Evolutionary conservation across 35 echinoderm and acorn worm genomes (phyloP), one percentile per base, ranked within the genome.

Genomic region (Patiria miniata): DNA sequence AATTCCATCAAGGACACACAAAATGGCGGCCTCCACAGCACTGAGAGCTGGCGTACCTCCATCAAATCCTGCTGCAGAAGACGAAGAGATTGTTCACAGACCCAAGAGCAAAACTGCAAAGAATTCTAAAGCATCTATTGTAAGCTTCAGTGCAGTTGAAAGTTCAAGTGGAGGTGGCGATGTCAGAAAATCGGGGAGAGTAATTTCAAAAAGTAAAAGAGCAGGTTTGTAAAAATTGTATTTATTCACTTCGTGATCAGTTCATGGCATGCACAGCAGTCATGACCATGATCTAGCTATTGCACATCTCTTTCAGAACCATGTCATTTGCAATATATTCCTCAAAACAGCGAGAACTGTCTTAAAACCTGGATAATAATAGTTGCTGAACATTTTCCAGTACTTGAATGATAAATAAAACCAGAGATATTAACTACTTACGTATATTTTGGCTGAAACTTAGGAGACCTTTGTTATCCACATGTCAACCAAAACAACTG

Each of bases 11-110:
- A 47, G 42, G 42, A 47, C 42, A 73, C 29, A 6, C 26, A 73
- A 73, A 34, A 73, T 73, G 65, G 65, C 65, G 65, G 65, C 65
- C 34, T 14, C 65, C 65, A 73, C 65, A 28, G n/a, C 65, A 30
- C n/a, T 73, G 65, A 30, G 65, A 73, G 65, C 65, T 12, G 65
- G 65, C 23, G 34, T 73, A 73, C 65, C 65, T 30, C 29, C 65
- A 73, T 34, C 65, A 73, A 73, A 73, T 23, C 29, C 65, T 73
- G 21, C 65, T 73, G 19, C 26, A 30, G 29, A 73, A 2, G 15
- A 73, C 0, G 65, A 73, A 32, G 21, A 10, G 14, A 73, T 73
- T 34, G n/a, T 73, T 1, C 29, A 32, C 9, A 73, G 10, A 34
- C 10, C 26, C 34, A 73, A 73, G 29, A 26, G 65, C 65, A 73